Conservation (phyloP, 2,797 vertebrate species). For the Sebastes glaucus region DNA sequence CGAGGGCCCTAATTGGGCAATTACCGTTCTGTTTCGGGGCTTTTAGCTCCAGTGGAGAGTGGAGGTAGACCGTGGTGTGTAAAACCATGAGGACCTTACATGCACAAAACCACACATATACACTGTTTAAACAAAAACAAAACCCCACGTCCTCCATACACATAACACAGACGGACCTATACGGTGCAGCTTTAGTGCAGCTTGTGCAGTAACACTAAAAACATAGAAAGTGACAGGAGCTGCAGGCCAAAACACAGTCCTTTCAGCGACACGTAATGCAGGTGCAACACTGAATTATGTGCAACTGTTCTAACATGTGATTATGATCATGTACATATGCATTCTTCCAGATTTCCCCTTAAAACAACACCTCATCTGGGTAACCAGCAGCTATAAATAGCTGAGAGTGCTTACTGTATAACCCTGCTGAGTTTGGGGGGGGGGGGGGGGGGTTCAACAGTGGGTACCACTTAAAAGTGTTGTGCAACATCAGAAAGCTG, state of each 20-base stretch:
- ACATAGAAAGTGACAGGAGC: constrained; percentile 62
- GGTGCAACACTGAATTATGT: constrained; percentile 52
- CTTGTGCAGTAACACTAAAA: constrained; percentile 62
- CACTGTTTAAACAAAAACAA: constrained; percentile 80
- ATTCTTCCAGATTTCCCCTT: constrained; percentile 58
- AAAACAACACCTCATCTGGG: constrained; percentile 52
- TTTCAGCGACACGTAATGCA: constrained; percentile 63
- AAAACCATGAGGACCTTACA: constrained; percentile 82
- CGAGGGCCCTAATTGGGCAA: constrained; percentile 99
- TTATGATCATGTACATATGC: constrained; percentile 60
- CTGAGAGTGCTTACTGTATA: constrained; percentile 49
- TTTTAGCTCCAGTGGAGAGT: constrained; percentile 94
- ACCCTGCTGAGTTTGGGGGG: constrained; percentile 20
- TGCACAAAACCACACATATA: constrained; percentile 77
- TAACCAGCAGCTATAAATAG: constrained; percentile 51
- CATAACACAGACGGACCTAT: constrained; percentile 54
- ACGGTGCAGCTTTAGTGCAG: constrained; percentile 53
- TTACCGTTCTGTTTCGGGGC: constrained; percentile 97
- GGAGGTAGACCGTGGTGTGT: constrained; percentile 88
- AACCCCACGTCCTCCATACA: constrained; percentile 65
- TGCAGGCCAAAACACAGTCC: constrained; percentile 51
- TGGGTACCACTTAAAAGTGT: constrained; percentile 59
- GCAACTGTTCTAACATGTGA: constrained; percentile 60
- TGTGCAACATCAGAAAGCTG: constrained; percentile 48
- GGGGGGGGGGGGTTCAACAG: constrained; percentile 38